Percentiles rank a stretch among this genome's conserved stretches.
phyloP scores from a whole-genome alignment of 2,797 vertebrate species.

The Myioborus melanocephalus region DNA sequence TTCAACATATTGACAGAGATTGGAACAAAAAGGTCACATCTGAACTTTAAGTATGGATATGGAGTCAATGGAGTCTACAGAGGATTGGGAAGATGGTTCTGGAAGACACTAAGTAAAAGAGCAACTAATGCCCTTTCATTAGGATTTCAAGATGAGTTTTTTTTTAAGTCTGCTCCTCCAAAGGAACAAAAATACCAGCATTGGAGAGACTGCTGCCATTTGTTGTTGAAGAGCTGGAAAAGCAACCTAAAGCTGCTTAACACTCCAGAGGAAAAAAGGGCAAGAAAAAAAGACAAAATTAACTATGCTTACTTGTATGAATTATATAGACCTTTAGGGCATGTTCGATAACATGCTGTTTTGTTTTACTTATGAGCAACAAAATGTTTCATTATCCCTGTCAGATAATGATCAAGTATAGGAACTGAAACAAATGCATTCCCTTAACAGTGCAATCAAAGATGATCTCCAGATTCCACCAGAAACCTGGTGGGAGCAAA shows the following conservation, averaged over 20 bases:
- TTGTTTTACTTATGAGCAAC: background rate
- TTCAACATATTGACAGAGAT: background rate
- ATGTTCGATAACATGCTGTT: background rate
- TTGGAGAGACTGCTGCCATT: background rate
- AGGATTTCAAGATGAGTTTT: background rate
- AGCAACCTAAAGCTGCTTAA: background rate
- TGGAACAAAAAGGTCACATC: conserved; percentile 2
- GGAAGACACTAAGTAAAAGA: background rate
- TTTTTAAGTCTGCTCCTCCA: background rate
- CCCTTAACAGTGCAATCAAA: background rate
- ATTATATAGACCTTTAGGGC: background rate
- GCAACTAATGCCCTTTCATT: background rate
- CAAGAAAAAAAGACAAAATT: background rate
- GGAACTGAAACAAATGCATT: background rate
- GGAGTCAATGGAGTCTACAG: background rate
- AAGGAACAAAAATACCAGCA: background rate
- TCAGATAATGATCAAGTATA: background rate
- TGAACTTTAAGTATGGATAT: background rate
- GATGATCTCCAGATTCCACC: background rate
- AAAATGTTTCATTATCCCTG: background rate
- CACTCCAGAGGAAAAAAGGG: background rate
- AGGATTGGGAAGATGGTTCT: background rate
- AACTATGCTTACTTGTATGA: background rate
- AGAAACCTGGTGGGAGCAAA: background rate
- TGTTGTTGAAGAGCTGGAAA: background rate